A percentile compares a stretch with the other conserved stretches of the same genome.
Evolutionary conservation across 2,113 vertebrate genomes (phyloP).

Genomic region (human (Homo sapiens)): DNA sequence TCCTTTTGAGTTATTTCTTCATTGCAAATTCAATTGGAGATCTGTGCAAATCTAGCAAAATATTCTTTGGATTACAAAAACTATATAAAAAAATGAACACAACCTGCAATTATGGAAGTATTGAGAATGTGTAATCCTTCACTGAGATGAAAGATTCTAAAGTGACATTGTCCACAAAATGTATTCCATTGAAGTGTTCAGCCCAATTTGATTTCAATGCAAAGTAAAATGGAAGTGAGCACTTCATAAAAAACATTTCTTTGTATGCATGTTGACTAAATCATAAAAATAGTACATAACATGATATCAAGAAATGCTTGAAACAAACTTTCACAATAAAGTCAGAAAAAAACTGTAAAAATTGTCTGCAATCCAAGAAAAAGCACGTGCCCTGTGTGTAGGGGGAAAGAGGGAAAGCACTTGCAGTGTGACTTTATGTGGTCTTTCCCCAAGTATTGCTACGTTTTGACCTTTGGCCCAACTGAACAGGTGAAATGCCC

Average conservation of each 20-base stretch:
- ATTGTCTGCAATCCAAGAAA: slow-evolving; percentile 21
- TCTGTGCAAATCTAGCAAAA: slow-evolving; percentile 88
- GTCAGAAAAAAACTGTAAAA: slow-evolving; percentile 30
- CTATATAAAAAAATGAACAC: slow-evolving; percentile 76
- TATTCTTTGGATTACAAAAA: slow-evolving; percentile 88
- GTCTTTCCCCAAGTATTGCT: slow-evolving; percentile 79
- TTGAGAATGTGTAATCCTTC: slow-evolving; percentile 75
- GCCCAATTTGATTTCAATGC: slow-evolving; percentile 53
- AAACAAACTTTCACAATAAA: slow-evolving; percentile 55
- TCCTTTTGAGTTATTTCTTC: slow-evolving; percentile 62
- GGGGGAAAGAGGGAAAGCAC: slow-evolving; percentile 48
- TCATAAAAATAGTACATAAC: slow-evolving; percentile 56
- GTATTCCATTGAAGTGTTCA: slow-evolving; percentile 67
- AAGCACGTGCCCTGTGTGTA: slow-evolving; percentile 36
- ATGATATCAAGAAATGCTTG: slow-evolving; percentile 43
- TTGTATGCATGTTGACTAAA: slow-evolving; percentile 50
- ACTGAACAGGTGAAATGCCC: not conserved
- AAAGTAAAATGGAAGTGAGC: slow-evolving; percentile 40
- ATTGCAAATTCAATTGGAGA: slow-evolving; percentile 82
- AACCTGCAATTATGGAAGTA: slow-evolving; percentile 79
- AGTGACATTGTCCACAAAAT: slow-evolving; percentile 75
- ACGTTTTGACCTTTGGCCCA: slow-evolving; percentile 78
- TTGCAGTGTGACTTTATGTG: slow-evolving; percentile 59
- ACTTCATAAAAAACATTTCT: slow-evolving; percentile 54
- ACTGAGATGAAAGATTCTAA: slow-evolving; percentile 78